Percentiles rank a stretch among this genome's conserved stretches.
Evolutionary conservation across 2,797 vertebrate species (phyloP).

Genomic region (Chiloscyllium punctatum): DNA sequence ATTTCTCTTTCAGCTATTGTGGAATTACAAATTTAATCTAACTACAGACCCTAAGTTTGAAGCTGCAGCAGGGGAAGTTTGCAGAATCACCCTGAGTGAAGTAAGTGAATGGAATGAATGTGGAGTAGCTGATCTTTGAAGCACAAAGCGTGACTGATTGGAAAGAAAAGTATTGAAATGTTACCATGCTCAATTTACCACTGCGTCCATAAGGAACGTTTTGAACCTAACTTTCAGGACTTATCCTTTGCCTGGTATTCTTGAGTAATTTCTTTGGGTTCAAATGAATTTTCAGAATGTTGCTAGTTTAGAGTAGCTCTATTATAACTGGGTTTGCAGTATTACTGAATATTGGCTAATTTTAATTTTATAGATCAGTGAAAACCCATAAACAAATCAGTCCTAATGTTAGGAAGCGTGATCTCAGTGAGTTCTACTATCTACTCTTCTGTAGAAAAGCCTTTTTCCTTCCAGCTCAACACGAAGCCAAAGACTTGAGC

Average conservation of each 20-base stretch:
- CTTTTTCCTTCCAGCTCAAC: not conserved
- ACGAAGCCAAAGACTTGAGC: not conserved
- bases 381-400: not conserved
- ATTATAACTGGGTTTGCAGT: not conserved
- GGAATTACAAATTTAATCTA: slow-evolving; percentile 92
- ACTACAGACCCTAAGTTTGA: slow-evolving; percentile 92
- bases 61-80: slow-evolving; percentile 85
- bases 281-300: slow-evolving; percentile 1
- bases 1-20: slow-evolving; percentile 63
- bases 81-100: slow-evolving; percentile 79
- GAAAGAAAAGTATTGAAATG: not conserved
- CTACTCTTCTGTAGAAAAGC: not conserved
- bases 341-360: not conserved
- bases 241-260: not conserved
- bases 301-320: not conserved
- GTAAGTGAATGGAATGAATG: slow-evolving; percentile 52
- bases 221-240: not conserved
- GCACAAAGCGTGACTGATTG: too few relatives aligned
- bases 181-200: not conserved
- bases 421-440: not conserved
- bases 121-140: not conserved
- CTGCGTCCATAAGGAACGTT: not conserved
- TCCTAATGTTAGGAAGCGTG: not conserved
- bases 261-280: not conserved
- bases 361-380: not conserved